Evolutionary conservation across 2,797 vertebrate species (phyloP), one percentile per base, ranked within the genome.

Genomic region (Lates japonicus): DNA sequence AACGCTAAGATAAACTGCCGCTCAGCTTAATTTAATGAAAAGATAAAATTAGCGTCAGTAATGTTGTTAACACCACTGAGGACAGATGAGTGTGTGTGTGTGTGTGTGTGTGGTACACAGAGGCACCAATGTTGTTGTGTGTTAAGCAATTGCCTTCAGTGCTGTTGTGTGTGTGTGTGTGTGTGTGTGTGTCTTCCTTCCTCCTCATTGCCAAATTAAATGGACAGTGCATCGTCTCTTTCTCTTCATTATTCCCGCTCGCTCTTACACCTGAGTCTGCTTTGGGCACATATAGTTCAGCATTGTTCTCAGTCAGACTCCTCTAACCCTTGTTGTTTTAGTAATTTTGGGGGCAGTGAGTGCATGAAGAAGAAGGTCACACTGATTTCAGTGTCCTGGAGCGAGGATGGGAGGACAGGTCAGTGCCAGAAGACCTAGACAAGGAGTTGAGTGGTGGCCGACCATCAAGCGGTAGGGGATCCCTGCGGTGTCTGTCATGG

Each of bases 161-260:
- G n/a, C 67, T 73, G 73, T 64, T 42, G 46, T 39, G 62, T 19
- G 70, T 70, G 66, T 69, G 67, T 52, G 58, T 49, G 11, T 60
- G 37, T 76, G 22, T 57, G 66, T 76, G 65, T 60, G 25, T 75
- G 39, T 60, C 71, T 80, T 80, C 74, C 84, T 85, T 76, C 84
- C 85, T 78, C 54, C 67, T 76, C 31, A n/a, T 79, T 70, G 85
- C 87, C 76, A 86, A 71, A 80, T 70, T 74, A 87, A 87, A 88
- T 79, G 72, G 66, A 67, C 39, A 48, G 73, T 29, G 60, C 67
- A 74, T 85, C 80, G 78, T 46, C 49, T 58, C 66, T 85, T 84
- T 76, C 86, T 65, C 29, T 78, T 82, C 71, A 59, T 46, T 74
- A 61, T 55, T 81, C 67, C 62, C 29, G 60, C 60, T 48, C 2